Base-by-base conservation (phyloP, 1,140 invertebrate species). In the Ganaspis sp. region DNA sequence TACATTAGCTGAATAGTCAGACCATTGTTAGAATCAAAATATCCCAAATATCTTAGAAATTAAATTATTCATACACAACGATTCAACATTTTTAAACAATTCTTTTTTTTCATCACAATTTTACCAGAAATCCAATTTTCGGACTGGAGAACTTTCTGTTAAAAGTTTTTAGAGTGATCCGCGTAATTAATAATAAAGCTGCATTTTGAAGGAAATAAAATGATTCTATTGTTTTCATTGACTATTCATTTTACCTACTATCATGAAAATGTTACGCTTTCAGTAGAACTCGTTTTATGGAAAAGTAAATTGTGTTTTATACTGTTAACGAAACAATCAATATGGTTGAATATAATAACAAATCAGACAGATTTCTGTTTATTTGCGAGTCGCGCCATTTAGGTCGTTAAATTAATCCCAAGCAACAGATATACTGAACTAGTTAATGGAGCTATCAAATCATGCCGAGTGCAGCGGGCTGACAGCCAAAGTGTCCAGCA, bases 381-480 rank as follows among this genome's bases (percentile, higher is more conserved):
- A n/a, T 64, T 64, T 34, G 12, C n/a, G 0, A 8, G 19, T 9
- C 71, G 12, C 40, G 26, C 26, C n/a, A 17, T 26, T 38, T 19
- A 5, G 70, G 64, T 49, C 75, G 78, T 85, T 83, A 81, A 84
- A 85, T 80, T 78, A 85, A 84, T 64, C 4, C 58, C 23, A 64
- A 64, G 58, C 21, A 81, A 80, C 75, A 69, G 75, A 79, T 81
- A n/a, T n/a, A 83, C 23, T 17, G 26, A 64, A 64, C 58, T 64
- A 26, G 54, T 45, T 74, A 77, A 85, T 85, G 77, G 54, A 78
- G 71, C 74, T 76, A 83, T 75, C 69, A 58, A 69, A 58, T 76
- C 34, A 42, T 42, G n/a, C n/a, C 29, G n/a, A n/a, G 19, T 69
- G 45, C 38, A 74, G 23, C 1, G 23, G 83, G 82, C 77, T 77